Evolutionary conservation across 2,797 vertebrate species (phyloP).

Genomic region (Tenualosa thibaudeaui): DNA sequence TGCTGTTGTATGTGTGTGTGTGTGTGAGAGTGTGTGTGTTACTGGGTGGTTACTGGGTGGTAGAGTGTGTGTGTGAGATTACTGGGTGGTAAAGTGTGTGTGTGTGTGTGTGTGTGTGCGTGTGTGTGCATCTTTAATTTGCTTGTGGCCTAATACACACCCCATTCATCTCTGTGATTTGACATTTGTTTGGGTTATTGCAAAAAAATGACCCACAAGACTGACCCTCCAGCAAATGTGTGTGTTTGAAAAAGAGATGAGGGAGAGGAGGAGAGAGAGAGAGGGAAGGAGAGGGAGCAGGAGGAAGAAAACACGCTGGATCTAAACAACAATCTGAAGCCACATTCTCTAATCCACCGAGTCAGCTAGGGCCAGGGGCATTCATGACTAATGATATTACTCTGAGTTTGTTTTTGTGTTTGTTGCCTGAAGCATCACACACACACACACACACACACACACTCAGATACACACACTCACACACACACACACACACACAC

Average conservation of each 20-base stretch:
- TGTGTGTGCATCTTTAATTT: not conserved
- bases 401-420: slow-evolving; percentile 7
- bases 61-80: not conserved
- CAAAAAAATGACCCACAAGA: not conserved
- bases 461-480: not conserved
- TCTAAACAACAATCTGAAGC: not conserved
- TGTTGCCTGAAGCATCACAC: not conserved
- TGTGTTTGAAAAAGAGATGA: not conserved
- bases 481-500: not conserved
- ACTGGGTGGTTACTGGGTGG: no score
- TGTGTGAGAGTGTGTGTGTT: not conserved
- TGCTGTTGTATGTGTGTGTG: not conserved
- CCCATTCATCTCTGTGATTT: not conserved
- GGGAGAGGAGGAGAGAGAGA: not conserved
- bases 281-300: not conserved
- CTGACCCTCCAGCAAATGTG: not conserved
- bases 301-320: not conserved
- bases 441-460: slow-evolving; percentile 1
- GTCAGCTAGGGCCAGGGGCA: not conserved
- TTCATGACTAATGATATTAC: slow-evolving; percentile 1
- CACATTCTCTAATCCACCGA: not conserved
- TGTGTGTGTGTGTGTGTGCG: not conserved
- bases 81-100: not conserved
- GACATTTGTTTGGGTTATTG: not conserved
- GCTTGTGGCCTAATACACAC: not conserved